Evolutionary conservation across 2,888 invertebrate species (phyloP), one percentile per base, ranked within the genome.

Genomic region (Synergus umbraculus): DNA sequence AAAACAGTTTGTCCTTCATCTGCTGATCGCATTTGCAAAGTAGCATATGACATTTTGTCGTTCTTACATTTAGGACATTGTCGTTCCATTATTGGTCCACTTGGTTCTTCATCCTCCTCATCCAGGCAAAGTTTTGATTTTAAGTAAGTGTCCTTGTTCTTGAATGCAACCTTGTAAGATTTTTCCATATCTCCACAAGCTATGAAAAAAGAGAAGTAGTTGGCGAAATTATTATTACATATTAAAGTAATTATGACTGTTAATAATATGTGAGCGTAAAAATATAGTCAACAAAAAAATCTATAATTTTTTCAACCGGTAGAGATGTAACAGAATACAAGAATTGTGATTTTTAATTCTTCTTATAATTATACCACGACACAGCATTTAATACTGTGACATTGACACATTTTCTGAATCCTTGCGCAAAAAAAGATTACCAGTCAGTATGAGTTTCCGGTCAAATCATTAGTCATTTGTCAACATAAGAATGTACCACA

Each of bases 1-100:
- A 99, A 99, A 3, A 99, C 98, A 0, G 99, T 99, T 92, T 99
- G 99, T 0, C 99, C 99, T 95, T 99, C 99, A 95, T 99, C 99
- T 29, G 99, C 99, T 0, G 99, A 99, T 86, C 99, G 93, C 43
- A 99, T 93, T 92, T 99, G 99, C 77, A 98, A 92, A 0, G 99
- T 99, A 7, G 98, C 97, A 92, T 98, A 99, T 0, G 97, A 97
- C 98, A 99, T 99, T 90, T 96, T 96, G 60, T 97, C 96, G 90
- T 98, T 95, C 1, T 96, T 96, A 93, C 99, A 99, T 90, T 96
- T 96, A 0, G 96, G 95, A 92, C 99, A 97, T 89, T 94, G 95
- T 79, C 97, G 93, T 83, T 97, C 97, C 0, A 97, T 96, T 9
- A 96, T 91, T 0, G 97, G 97, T 0, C 97, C 97, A 76, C 97